A percentile compares a stretch with the other conserved stretches of the same genome.
phyloP scores from a whole-genome alignment of 1,140 invertebrate genomes.

The Tyrophagus putrescentiae region DNA sequence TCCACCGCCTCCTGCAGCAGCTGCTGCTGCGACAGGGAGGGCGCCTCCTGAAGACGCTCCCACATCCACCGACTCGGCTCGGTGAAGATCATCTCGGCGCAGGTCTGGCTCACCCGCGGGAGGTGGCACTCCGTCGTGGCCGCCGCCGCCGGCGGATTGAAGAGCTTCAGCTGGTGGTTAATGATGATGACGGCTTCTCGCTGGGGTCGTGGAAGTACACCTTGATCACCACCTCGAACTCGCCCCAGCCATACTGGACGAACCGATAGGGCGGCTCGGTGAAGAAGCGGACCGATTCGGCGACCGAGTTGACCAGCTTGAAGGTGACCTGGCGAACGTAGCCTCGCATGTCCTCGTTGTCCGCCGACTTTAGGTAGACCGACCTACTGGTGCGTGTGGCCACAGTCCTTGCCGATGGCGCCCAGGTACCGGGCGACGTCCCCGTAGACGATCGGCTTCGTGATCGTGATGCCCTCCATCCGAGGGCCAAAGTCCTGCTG shows the following conservation, averaged over 20 bases:
- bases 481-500: constrained; percentile 21
- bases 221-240: constrained; percentile 97
- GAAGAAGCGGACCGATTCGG: constrained; percentile 75
- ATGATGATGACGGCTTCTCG: constrained; percentile 61
- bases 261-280: constrained; percentile 93
- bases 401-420: constrained; percentile 94
- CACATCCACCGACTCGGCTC: constrained; percentile 88
- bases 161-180: constrained; percentile 88
- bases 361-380: constrained; percentile 87
- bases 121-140: constrained; percentile 18
- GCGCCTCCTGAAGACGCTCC: constrained; percentile 56
- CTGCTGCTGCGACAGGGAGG: constrained; percentile 47
- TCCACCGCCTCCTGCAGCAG: constrained; percentile 64
- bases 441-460: constrained; percentile 94
- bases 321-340: constrained; percentile 96
- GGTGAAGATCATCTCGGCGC: constrained; percentile 52
- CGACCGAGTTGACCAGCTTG: constrained; percentile 92
- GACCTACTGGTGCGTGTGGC: constrained; percentile 99
- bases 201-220: constrained; percentile 95
- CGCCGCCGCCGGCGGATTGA: constrained; percentile 45
- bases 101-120: constrained; percentile 25
- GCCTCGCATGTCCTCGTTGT: constrained; percentile 66
- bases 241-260: constrained; percentile 97
- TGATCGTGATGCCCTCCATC: constrained; percentile 61
- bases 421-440: constrained; percentile 76